Percentiles rank a stretch among this genome's conserved stretches.
Evolutionary conservation across 1,140 invertebrate genomes (phyloP).

Genomic region (Drosophila punjabiensis): DNA sequence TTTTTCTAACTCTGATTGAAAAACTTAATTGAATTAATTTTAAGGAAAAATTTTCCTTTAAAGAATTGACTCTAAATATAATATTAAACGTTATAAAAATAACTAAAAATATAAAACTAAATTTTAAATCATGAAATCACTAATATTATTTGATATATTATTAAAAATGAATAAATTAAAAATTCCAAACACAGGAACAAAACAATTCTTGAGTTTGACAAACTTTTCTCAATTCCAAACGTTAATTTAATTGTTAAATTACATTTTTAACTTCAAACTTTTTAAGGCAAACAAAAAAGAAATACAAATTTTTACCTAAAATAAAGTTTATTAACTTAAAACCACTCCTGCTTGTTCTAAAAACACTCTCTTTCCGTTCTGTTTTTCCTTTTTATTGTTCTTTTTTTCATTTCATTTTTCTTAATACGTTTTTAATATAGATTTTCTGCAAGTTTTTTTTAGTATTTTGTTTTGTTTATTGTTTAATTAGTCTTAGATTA

Average conservation of each 20-base stretch:
- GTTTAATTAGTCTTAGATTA: constrained; percentile 43
- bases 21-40: not conserved
- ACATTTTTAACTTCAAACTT: not conserved
- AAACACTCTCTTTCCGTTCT: not conserved
- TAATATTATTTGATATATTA: too few relatives aligned
- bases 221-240: not conserved
- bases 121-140: too few relatives aligned
- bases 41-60: too few relatives aligned
- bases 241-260: not conserved
- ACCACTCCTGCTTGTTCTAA: not conserved
- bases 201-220: not conserved
- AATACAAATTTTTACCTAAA: not conserved
- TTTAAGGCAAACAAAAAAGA: not conserved
- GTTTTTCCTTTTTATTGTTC: constrained; percentile 52
- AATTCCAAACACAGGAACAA: too few relatives aligned
- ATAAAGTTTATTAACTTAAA: constrained; percentile 9
- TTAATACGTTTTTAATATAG: constrained; percentile 10
- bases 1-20: not conserved
- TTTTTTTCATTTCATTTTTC: constrained; percentile 13
- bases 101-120: not conserved
- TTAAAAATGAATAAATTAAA: too few relatives aligned
- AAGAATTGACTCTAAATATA: not conserved
- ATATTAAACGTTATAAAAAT: not conserved
- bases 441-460: constrained; percentile 20
- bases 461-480: constrained; percentile 19